Base-by-base conservation (phyloP, 2,888 invertebrate genomes). In the Dermolepida albohirtum region DNA sequence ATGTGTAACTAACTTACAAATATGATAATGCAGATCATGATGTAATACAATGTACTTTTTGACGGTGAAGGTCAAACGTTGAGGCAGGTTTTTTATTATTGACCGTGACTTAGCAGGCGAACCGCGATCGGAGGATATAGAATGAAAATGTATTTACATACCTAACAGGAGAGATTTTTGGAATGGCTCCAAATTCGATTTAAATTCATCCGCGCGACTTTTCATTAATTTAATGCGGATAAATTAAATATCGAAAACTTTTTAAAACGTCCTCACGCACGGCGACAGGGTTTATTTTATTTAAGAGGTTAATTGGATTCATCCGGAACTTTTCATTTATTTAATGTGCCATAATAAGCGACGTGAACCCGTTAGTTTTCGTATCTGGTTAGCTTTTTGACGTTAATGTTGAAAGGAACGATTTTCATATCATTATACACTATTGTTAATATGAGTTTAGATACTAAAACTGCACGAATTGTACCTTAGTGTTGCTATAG, bases 41-140 rank as follows among this genome's bases (percentile, higher is more conserved):
- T 51, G 67, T 63, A 63, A 52, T 17, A 52, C 63, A 40, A 34
- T 17, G 67, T 67, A 64, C 63, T 44, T 67, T 67, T 63, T 63
- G 67, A 54, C 67, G 67, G 67, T 64, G 67, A 67, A 67, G 67
- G 67, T 54, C 63, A 67, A 17, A 64, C 54, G 51, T 67, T 67
- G 67, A 67, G 67, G 67, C 67, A 67, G 67, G 67, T 67, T 67
- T 67, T 59, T 59, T 67, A 34, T 44, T 67, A 29, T 62, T 41
- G 51, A 41, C 62, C 62, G 41, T 67, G 67, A 52, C 62, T 50
- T 57, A 22, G 57, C 66, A 22, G 22, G 29, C 22, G 62, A 14
- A 14, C 14, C 29, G 34, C 34, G 34, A 34, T 34, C 34, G 34
- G 34, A 34, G 34, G 34, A 34, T 34, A 34, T 7, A 27, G 27